Base-by-base conservation (phyloP, 2,113 vertebrate species). In the Myrmecophaga tridactyla region DNA sequence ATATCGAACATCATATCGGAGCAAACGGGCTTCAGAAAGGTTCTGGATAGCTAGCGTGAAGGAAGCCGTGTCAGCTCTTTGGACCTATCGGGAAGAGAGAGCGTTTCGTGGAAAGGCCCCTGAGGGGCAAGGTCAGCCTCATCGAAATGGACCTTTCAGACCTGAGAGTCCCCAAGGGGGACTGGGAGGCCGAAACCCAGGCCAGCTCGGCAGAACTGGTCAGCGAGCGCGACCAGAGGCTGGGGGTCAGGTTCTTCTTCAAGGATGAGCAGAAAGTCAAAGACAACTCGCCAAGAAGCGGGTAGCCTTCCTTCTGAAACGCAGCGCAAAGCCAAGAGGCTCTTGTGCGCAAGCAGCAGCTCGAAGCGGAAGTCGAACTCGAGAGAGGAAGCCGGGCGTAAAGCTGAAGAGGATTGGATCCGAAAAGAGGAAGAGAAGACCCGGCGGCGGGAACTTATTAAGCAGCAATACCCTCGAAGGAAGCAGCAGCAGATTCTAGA, bases 391-490 rank as follows among this genome's bases (percentile, higher is more conserved):
- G 98, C 99, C 97, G 99, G 99, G 13, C 99, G 99, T 48, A 99
- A 99, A 97, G 99, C 99, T 0, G 99, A 99, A 95, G 99, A 99
- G 77, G 99, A 99, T 0, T 98, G 99, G 10, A 86, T n/a, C n/a
- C n/a, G n/a, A n/a, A 99, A 99, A 85, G 99, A 99, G 3, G 99
- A 99, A 51, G 99, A 99, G 98, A 99, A 99, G 95, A 99, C 99
- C 0, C 98, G n/a, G n/a, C n/a, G 99, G 34, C 98, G 99, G 41
- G 99, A 99, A 69, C 98, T 99, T 56, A 99, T 99, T 81, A 99
- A 99, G 93, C 99, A 99, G 96, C 99, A 99, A 1, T 99, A 99
- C 95, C 95, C 97, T 99, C 98, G 99, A 65, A 98, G 99, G 95
- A 99, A 99, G 96, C 99, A 99, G 97, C 99, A 99, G 96, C 99